phyloP scores from a whole-genome alignment of 2,113 vertebrate genomes.

The Thinocorus orbignyianus region DNA sequence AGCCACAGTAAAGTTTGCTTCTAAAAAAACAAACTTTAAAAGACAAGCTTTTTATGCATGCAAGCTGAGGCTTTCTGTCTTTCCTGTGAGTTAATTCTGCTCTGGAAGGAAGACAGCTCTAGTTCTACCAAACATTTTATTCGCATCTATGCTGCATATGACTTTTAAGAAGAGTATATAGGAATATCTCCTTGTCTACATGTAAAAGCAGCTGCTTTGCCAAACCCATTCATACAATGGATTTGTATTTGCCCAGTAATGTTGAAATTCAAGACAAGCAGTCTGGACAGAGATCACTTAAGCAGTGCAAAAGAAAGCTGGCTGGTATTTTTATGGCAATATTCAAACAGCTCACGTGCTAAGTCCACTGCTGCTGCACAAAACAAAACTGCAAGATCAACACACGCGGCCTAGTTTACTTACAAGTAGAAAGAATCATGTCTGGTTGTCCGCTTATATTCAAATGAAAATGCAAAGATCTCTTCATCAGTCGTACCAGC shows the following conservation, averaged over 20 bases:
- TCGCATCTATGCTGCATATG: neutral
- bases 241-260: neutral
- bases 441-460: neutral
- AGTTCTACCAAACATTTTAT: neutral
- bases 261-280: neutral
- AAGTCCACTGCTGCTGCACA: neutral
- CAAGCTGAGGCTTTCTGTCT: neutral
- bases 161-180: neutral
- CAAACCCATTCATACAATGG: neutral
- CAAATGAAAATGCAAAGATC: neutral
- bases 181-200: neutral
- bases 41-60: neutral
- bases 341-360: neutral
- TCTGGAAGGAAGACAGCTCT: neutral
- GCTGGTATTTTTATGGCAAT: neutral
- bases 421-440: constrained; percentile 77
- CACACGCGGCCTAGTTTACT: constrained; percentile 24
- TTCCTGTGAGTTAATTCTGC: neutral
- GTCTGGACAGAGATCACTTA: neutral
- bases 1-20: neutral
- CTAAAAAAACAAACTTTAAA: neutral
- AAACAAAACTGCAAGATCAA: neutral
- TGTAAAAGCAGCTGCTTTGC: neutral
- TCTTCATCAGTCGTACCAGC: neutral
- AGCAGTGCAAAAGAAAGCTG: neutral